Evolutionary conservation across 2,113 vertebrate species (phyloP).

Genomic region (Polyodon spathula): DNA sequence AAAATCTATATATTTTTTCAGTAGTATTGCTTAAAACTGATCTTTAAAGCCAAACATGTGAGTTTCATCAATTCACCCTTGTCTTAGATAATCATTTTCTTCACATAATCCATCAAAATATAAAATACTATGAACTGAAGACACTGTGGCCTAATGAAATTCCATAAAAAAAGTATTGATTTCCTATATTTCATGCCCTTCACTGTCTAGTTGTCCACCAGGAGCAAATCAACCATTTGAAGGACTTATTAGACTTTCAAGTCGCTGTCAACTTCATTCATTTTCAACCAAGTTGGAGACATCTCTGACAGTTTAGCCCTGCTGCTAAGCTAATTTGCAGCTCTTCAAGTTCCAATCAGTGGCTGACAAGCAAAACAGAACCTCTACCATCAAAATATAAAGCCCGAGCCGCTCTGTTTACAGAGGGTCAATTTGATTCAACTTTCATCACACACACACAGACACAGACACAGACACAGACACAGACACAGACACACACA

Average conservation of each 20-base stretch:
- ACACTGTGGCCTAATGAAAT: constrained; percentile 82
- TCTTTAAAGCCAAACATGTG: constrained; percentile 57
- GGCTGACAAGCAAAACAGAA: constrained; percentile 53
- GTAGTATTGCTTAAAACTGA: constrained; percentile 58
- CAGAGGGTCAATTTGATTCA: not conserved
- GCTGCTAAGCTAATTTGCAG: constrained; percentile 92
- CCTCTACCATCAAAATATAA: constrained; percentile 28
- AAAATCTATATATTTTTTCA: constrained; percentile 55
- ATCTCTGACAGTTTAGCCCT: constrained; percentile 79
- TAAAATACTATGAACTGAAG: constrained; percentile 76
- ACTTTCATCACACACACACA: not conserved
- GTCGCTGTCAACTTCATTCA: constrained; percentile 87
- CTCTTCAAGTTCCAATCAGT: constrained; percentile 72
- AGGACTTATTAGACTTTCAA: constrained; percentile 91
- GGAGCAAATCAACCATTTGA: constrained; percentile 78
- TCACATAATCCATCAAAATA: constrained; percentile 88
- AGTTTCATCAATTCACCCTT: constrained; percentile 45
- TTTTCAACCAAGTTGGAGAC: constrained; percentile 77
- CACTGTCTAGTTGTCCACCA: constrained; percentile 73
- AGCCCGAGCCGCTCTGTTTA: too few species aligned
- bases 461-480: too few species aligned
- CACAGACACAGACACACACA: too few species aligned
- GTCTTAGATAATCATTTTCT: constrained; percentile 59
- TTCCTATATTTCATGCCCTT: constrained; percentile 84
- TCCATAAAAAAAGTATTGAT: constrained; percentile 86